A percentile compares a stretch with the other conserved stretches of the same genome.
Evolutionary conservation across 2,113 vertebrate species (phyloP).

Genomic region (Eulemur macaco): DNA sequence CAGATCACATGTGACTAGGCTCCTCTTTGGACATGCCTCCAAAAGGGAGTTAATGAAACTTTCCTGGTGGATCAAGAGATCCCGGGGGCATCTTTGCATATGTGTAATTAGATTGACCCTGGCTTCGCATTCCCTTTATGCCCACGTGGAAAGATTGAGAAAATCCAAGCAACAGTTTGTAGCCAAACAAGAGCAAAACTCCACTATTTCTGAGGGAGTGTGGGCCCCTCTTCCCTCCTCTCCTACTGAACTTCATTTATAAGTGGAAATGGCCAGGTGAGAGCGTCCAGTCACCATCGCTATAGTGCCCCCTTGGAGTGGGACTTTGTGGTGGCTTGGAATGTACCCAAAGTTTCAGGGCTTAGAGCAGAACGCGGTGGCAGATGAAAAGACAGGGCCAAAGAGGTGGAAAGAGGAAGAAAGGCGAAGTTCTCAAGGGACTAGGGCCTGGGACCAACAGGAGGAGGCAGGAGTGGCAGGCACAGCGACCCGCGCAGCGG

Average conservation of each 20-base stretch:
- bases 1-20: slow-evolving; percentile 55
- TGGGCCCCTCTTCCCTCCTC: not conserved
- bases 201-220: not conserved
- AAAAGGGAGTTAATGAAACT: slow-evolving; percentile 70
- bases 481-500: rapidly evolving
- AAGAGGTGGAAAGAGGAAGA: not conserved
- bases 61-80: slow-evolving; percentile 67
- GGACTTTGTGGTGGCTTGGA: not conserved
- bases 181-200: not conserved
- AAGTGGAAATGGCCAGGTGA: rapidly evolving
- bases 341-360: not conserved
- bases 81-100: slow-evolving; percentile 48
- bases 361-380: not conserved
- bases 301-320: rapidly evolving
- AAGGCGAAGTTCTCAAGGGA: rapidly evolving
- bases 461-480: rapidly evolving
- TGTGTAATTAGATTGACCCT: slow-evolving; percentile 58
- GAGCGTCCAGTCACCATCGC: not conserved
- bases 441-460: not conserved
- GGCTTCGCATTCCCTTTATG: slow-evolving; percentile 64
- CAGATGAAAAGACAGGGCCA: not conserved
- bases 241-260: not conserved
- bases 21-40: slow-evolving; percentile 55
- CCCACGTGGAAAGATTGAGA: not conserved
- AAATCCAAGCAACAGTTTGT: not conserved